Evolutionary conservation across 2,113 vertebrate species (phyloP), one percentile per base, ranked within the genome.

Genomic region (Podiceps cristatus): DNA sequence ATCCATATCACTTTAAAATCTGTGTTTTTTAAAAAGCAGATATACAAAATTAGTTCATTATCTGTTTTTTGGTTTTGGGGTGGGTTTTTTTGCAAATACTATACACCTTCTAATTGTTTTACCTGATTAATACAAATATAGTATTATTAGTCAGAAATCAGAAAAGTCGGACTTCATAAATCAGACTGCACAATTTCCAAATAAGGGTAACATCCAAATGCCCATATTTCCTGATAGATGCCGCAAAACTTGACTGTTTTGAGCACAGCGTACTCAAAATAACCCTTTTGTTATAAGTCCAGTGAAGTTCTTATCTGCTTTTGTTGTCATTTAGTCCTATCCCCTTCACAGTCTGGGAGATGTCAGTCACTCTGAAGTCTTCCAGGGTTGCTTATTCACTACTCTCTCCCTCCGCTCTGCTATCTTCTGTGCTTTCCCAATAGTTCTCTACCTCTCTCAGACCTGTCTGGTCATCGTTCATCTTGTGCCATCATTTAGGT

Each of bases 381-480:
- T 59, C 33, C 77, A 68, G 16, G 10, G 60, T 45, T 95, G 19
- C 18, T 73, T 45, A 37, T 50, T 76, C 40, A 13, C 10, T 63
- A 13, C 16, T 37, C 8, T 64, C 3, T 31, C 42, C 29, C 23
- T 31, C 6, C 6, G 1, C 44, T 60, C 71, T 69, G 18, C 24
- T 31, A 20, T 23, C n/a, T 62, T 86, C 53, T 68, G 20, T 53
- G 35, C 24, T 73, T 37, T 50, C 29, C 28, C 0, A 1, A 25
- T 22, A 52, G 9, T 22, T 87, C 12, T 62, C 35, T 29, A 24
- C 6, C 10, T 25, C 13, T 44, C n/a, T 69, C 52, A 72, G 6
- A 50, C 13, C 31, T 53, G 5, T 10, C 58, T 3, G 2, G 28
- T 81, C n/a, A 42, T 72, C 0, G 0, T 27, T 72, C 15, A 33